phyloP scores from a whole-genome alignment of 1,140 invertebrate genomes.

The Agraylea sexmaculata region DNA sequence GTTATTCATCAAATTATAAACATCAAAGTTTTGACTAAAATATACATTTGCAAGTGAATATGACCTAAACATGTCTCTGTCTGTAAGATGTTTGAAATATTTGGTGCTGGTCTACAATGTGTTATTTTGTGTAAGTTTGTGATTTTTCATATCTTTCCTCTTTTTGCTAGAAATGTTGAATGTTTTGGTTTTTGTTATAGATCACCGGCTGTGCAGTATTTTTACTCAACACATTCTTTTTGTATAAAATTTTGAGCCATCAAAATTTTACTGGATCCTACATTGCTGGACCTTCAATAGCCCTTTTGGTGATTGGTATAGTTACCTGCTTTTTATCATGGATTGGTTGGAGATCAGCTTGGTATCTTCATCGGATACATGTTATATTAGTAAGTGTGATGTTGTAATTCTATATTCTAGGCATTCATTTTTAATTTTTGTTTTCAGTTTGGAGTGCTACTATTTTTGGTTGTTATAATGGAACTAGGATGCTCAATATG shows the following conservation, averaged over 20 bases:
- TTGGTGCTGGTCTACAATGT: slow-evolving; percentile 36
- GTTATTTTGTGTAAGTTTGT: slow-evolving; percentile 33
- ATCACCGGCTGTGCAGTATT: slow-evolving; percentile 40
- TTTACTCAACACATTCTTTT: slow-evolving; percentile 34
- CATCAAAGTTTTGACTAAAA: too few relatives aligned
- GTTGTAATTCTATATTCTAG: slow-evolving; percentile 3
- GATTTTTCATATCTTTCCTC: neutral
- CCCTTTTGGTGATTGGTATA: slow-evolving; percentile 37
- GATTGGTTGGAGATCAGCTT: slow-evolving; percentile 41
- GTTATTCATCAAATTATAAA: too few relatives aligned
- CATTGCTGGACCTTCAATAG: slow-evolving; percentile 36
- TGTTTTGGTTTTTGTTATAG: slow-evolving; percentile 23
- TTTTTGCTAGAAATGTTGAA: neutral
- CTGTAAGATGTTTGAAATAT: slow-evolving; percentile 39
- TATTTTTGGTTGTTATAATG: slow-evolving; percentile 32
- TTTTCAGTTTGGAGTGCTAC: slow-evolving; percentile 35
- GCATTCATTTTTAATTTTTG: slow-evolving; percentile 8
- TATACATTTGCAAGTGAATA: too few relatives aligned
- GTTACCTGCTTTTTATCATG: slow-evolving; percentile 38
- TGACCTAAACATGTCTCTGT: slow-evolving; percentile 28
- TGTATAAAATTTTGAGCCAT: slow-evolving; percentile 40
- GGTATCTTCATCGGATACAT: slow-evolving; percentile 37
- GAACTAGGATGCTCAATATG: slow-evolving; percentile 40
- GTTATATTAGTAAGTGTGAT: slow-evolving; percentile 34
- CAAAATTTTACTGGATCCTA: slow-evolving; percentile 34